Evolutionary conservation across 2,888 invertebrate genomes (phyloP).

Genomic region (Cephus pygmeus): DNA sequence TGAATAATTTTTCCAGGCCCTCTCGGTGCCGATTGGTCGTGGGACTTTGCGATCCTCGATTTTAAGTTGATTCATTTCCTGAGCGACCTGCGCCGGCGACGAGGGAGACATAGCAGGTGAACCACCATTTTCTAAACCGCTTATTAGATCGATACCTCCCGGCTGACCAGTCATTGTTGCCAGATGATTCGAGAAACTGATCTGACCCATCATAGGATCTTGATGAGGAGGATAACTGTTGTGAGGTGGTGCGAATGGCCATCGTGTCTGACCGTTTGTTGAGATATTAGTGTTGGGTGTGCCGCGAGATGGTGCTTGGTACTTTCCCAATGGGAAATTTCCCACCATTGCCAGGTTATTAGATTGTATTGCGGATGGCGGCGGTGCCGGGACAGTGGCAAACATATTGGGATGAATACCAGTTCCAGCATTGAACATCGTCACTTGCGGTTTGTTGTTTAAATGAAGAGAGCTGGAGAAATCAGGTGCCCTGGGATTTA

Average conservation of each 20-base stretch:
- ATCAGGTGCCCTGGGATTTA: conserved; percentile 86
- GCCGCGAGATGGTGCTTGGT: conserved; percentile 46
- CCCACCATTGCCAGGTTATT: conserved; percentile 56
- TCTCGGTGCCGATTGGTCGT: conserved; percentile 85
- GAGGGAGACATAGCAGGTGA: conserved; percentile 67
- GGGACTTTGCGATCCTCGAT: conserved; percentile 72
- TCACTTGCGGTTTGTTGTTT: conserved; percentile 58
- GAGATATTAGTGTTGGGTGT: conserved; percentile 46
- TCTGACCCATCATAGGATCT: conserved; percentile 58
- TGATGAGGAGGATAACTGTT: conserved; percentile 55
- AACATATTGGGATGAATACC: conserved; percentile 59
- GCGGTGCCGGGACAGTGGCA: conserved; percentile 53
- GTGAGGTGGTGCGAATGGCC: conserved; percentile 59
- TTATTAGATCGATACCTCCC: conserved; percentile 55
- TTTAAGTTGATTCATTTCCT: conserved; percentile 59
- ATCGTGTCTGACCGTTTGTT: conserved; percentile 56
- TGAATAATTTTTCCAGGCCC: conserved; percentile 75
- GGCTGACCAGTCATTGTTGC: conserved; percentile 48
- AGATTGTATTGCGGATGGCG: conserved; percentile 52
- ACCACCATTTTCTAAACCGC: conserved; percentile 65
- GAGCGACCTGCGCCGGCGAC: conserved; percentile 64
- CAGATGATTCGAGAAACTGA: conserved; percentile 57
- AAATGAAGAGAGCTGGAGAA: conserved; percentile 72
- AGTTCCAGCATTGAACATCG: conserved; percentile 57
- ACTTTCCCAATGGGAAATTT: conserved; percentile 58